A percentile compares a stretch with the other conserved stretches of the same genome.
These are phyloP conservation scores for Megaceryle maxima DNA, from an alignment of 2,113 vertebrate genomes.

Conservation along the genomic window DNA sequence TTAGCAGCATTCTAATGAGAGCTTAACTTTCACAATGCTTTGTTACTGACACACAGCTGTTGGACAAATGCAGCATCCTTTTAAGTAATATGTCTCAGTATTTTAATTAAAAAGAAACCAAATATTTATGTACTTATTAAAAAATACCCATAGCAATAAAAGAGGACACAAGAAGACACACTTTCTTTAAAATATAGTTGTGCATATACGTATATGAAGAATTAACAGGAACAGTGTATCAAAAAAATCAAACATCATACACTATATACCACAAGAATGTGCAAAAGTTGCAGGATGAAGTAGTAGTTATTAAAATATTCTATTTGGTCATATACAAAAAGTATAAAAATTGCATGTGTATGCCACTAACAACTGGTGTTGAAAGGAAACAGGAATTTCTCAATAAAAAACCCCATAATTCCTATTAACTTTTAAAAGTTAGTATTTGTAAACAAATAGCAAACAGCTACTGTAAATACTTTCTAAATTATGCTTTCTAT, in stretches of 20 bases:
- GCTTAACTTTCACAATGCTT: not conserved
- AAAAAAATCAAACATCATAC: not conserved
- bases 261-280: not conserved
- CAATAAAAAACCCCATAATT: not conserved
- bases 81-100: not conserved
- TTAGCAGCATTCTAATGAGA: not conserved
- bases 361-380: not conserved
- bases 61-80: not conserved
- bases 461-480: conserved; percentile 21
- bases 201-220: fast-evolving
- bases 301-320: not conserved
- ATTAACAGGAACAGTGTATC: not conserved
- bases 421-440: not conserved
- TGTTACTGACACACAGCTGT: not conserved
- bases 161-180: not conserved
- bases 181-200: not conserved
- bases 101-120: not conserved
- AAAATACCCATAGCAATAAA: not conserved
- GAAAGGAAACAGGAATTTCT: not conserved
- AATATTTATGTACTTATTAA: not conserved
- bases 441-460: not conserved
- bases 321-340: not conserved
- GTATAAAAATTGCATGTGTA: not conserved
- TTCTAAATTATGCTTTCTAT: conserved; percentile 19
- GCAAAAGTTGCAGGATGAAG: not conserved